phyloP scores from a whole-genome alignment of 2,797 vertebrate genomes.

The Semaprochilodus insignis region DNA sequence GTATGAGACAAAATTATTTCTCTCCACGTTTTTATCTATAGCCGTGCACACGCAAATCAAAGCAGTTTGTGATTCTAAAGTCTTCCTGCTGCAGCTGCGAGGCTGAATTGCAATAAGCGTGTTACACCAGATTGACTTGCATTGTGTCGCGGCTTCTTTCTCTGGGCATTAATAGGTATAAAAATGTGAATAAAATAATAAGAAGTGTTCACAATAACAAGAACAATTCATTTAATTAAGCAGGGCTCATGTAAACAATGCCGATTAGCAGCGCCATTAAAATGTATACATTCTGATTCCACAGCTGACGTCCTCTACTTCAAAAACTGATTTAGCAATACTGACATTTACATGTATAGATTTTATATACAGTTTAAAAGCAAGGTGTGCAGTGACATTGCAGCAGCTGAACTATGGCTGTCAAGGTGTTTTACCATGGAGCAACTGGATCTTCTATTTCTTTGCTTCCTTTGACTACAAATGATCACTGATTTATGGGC shows the following conservation, averaged over 20 bases:
- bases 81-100: conserved; percentile 7
- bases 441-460: background rate
- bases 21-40: background rate
- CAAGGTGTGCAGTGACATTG: background rate
- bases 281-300: conserved; percentile 27
- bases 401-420: background rate
- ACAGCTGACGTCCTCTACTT: conserved; percentile 10
- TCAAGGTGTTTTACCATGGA: background rate
- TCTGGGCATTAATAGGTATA: conserved; percentile 18
- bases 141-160: background rate
- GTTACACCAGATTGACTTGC: conserved; percentile 4
- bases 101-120: background rate
- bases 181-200: background rate
- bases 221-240: conserved; percentile 35
- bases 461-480: background rate
- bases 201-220: conserved; percentile 28
- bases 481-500: conserved; percentile 3
- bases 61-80: background rate
- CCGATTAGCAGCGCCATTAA: background rate
- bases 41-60: conserved; percentile 1
- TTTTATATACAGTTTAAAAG: conserved; percentile 9
- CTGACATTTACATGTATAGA: conserved; percentile 7
- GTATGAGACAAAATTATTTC: background rate
- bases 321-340: conserved; percentile 4
- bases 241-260: conserved; percentile 26